phyloP scores from a whole-genome alignment of 2,888 invertebrate genomes.

The Hemistola chrysoprasaria region DNA sequence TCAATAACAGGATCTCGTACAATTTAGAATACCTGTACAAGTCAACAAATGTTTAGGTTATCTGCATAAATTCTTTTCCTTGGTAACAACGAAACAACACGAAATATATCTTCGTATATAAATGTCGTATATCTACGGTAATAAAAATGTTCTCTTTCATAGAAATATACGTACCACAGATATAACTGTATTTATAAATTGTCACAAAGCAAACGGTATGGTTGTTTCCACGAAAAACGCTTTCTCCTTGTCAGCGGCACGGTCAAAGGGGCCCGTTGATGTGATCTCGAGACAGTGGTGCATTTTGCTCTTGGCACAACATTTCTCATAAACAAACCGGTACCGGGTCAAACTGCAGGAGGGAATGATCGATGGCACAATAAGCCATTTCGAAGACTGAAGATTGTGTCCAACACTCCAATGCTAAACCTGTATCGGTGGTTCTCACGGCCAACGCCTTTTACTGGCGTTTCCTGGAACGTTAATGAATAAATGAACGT shows the following conservation, averaged over 20 bases:
- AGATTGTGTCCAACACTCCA: conserved; percentile 29
- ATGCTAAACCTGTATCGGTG: conserved; percentile 32
- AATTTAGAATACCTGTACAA: conserved; percentile 7
- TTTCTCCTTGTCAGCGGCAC: conserved; percentile 61
- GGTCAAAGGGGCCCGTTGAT: conserved; percentile 50
- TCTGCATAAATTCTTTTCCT: too few relatives aligned
- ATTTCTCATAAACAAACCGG: conserved; percentile 33
- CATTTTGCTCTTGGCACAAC: conserved; percentile 38
- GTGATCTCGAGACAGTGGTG: conserved; percentile 38
- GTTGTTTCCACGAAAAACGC: conserved; percentile 67
- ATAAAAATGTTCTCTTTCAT: too few relatives aligned
- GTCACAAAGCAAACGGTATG: conserved; percentile 33
- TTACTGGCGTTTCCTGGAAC: conserved; percentile 42
- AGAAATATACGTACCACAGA: background rate
- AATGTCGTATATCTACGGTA: too few relatives aligned
- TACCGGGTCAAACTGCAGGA: conserved; percentile 20
- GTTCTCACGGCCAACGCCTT: conserved; percentile 43
- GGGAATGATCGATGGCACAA: conserved; percentile 32
- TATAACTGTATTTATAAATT: conserved; percentile 24
- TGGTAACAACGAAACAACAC: too few relatives aligned
- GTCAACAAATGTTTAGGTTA: too few relatives aligned
- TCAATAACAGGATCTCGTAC: conserved; percentile 2
- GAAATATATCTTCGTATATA: too few relatives aligned
- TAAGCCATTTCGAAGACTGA: conserved; percentile 33
- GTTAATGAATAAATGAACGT: conserved; percentile 32